Evolutionary conservation across 2,113 vertebrate species (phyloP).

Genomic region (Seriola aureovittata): DNA sequence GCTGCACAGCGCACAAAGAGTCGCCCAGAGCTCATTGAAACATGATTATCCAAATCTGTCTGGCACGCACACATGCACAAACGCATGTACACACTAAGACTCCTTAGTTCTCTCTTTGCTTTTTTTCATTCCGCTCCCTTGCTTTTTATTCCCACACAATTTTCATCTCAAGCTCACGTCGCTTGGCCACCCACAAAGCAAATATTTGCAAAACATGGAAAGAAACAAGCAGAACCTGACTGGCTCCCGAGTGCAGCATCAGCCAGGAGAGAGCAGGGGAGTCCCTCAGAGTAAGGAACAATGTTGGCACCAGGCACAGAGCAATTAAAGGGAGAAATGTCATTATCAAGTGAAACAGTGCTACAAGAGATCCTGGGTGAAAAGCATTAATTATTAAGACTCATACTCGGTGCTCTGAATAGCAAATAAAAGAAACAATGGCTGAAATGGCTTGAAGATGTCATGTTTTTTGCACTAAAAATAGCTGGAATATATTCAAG

Average conservation of each 20-base stretch:
- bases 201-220: constrained; percentile 22
- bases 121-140: neutral
- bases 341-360: constrained; percentile 46
- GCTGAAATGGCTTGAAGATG: constrained; percentile 4
- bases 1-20: constrained; percentile 43
- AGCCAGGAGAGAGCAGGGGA: neutral
- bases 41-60: constrained; percentile 65
- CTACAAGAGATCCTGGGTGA: constrained; percentile 29
- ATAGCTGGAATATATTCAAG: neutral
- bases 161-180: neutral
- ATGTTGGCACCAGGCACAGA: constrained; percentile 35
- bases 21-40: constrained; percentile 53
- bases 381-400: constrained; percentile 67
- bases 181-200: neutral
- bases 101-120: neutral
- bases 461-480: constrained; percentile 11
- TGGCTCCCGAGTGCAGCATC: neutral
- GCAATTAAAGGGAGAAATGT: constrained; percentile 57
- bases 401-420: constrained; percentile 32
- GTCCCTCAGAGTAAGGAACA: constrained; percentile 4
- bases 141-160: neutral
- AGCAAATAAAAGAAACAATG: constrained; percentile 34
- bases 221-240: neutral
- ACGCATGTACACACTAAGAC: neutral
- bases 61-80: neutral